Evolutionary conservation across 2,797 vertebrate genomes (phyloP), one percentile per base, ranked within the genome.

Genomic region (Chrysocyon brachyurus): DNA sequence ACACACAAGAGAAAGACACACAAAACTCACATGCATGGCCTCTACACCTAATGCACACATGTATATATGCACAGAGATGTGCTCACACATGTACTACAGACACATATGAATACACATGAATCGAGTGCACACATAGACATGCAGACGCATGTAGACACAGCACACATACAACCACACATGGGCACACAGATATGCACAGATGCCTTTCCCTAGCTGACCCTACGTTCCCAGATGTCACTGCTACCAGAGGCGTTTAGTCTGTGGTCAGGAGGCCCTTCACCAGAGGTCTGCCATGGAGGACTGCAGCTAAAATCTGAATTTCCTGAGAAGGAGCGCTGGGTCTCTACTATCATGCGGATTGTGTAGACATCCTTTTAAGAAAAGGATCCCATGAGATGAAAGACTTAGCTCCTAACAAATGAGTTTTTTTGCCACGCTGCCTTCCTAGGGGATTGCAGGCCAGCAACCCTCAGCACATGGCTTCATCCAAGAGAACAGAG

Each of bases 401-500:
- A 97, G 94, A 93, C 85, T 66, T 57, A 68, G 86, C 64, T 64
- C 90, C 92, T 94, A 72, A 97, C 82, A 94, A 96, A 98, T 75
- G 81, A 54, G 93, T 94, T 87, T 68, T n/a, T 54, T n/a, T 97
- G 94, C 26, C n/a, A 3, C 36, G 11, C 54, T 10, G 15, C 59
- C 83, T 57, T 77, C 73, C 84, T n/a, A 19, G 22, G 56, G 87
- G 97, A 83, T 75, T 59, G 87, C 28, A 26, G 64, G 90, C 77
- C 87, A 94, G 93, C 78, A 73, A 77, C 87, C 92, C 98, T 97
- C 86, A 93, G 94, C 81, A 40, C 26, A 87, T 95, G n/a, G 94
- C 94, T 91, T 98, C 98, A 97, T 98, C 97, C 98, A 97, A 98
- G 98, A 99, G 99, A 98, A 97, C 91, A 88, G 95, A 98, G 83